Evolutionary conservation across 2,888 invertebrate species (phyloP).

Genomic region (Poecilobothrus nobilitatus): DNA sequence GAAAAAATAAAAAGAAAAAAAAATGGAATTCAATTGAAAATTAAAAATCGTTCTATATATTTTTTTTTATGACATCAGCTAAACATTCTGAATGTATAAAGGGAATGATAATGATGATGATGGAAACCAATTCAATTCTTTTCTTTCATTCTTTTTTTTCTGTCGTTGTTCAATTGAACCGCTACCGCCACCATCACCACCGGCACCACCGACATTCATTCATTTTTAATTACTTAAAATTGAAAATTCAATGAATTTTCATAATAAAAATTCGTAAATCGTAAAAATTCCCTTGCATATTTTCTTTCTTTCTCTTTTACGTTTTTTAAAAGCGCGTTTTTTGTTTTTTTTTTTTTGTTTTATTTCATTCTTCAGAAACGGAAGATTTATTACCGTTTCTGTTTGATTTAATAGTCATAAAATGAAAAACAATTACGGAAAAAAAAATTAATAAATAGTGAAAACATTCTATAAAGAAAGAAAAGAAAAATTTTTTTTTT

Average conservation of each 20-base stretch:
- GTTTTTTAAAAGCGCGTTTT: too few species aligned
- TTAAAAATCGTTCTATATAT: too few species aligned
- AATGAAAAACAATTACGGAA: neutral
- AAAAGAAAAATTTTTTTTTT: neutral
- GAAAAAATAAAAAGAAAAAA: too few species aligned
- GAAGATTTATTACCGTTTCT: neutral
- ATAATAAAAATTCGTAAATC: neutral
- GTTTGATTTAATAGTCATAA: neutral
- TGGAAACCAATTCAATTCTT: neutral
- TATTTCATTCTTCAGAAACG: neutral
- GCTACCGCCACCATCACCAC: too few species aligned
- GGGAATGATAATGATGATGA: neutral
- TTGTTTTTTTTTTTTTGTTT: too few species aligned
- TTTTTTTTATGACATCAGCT: too few species aligned
- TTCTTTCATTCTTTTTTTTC: neutral
- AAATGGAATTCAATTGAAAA: too few species aligned
- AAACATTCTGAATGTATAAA: too few species aligned
- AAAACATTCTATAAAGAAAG: neutral
- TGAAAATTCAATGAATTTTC: conserved; percentile 1
- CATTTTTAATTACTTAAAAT: neutral
- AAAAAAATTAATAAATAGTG: neutral
- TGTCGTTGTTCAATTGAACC: too few species aligned
- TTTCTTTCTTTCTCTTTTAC: neutral
- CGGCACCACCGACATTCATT: neutral
- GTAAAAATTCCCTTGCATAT: neutral